Conservation (phyloP, 2,113 vertebrate genomes). For the Urocitellus parryii region DNA sequence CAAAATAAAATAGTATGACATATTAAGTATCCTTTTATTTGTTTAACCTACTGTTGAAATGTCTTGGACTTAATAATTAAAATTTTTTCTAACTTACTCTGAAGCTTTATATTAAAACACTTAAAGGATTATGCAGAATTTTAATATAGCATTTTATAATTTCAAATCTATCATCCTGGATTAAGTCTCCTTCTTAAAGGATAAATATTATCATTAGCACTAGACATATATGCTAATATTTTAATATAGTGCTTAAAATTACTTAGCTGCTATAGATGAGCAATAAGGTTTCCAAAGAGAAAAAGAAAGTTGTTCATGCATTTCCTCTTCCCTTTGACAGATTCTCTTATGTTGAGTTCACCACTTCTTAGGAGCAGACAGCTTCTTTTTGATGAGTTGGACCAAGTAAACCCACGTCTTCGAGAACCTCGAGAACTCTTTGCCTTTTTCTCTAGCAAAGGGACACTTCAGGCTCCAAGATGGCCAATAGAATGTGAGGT, state of each 20-base stretch:
- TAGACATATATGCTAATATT: neutral
- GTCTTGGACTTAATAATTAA: neutral
- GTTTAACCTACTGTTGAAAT: neutral
- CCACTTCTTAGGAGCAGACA: slow-evolving; percentile 86
- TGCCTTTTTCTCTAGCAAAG: slow-evolving; percentile 76
- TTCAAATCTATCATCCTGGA: neutral
- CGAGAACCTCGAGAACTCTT: slow-evolving; percentile 88
- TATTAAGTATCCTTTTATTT: neutral
- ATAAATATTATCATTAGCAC: neutral
- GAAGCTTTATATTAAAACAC: neutral
- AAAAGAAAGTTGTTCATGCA: neutral
- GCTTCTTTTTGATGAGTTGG: slow-evolving; percentile 84
- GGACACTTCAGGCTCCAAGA: slow-evolving; percentile 83
- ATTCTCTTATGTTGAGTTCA: slow-evolving; percentile 73
- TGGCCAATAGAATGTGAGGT: slow-evolving; percentile 96
- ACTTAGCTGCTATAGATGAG: neutral
- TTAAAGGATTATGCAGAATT: neutral
- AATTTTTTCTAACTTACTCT: neutral
- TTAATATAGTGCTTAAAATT: neutral
- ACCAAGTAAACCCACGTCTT: slow-evolving; percentile 83
- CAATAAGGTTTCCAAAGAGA: rapidly evolving
- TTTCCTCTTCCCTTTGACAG: slow-evolving; percentile 79
- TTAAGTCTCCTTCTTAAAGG: neutral
- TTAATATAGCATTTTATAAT: neutral
- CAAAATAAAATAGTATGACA: slow-evolving; percentile 30